Evolutionary conservation across 1,140 invertebrate genomes (phyloP), one percentile per base, ranked within the genome.

Genomic region (Solen grandis): DNA sequence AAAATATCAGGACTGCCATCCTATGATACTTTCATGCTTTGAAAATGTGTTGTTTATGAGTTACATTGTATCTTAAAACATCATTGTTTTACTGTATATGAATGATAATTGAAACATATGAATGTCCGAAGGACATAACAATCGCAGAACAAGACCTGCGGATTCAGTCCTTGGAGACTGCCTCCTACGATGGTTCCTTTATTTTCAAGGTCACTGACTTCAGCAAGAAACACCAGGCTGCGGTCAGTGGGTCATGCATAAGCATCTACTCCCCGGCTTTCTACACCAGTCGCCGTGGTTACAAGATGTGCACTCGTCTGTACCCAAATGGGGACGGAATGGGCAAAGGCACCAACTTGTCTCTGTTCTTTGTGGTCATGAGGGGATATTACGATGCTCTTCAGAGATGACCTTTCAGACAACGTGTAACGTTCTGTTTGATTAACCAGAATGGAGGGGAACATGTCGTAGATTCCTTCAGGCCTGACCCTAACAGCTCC

Each of bases 271-370:
- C 90, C 0, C 84, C 87, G 14, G 41, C 41, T 46, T 92, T 92
- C 75, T 92, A 88, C 77, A 91, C 91, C 10, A 82, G 83, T 0
- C 73, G 80, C 29, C 76, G 81, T 36, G 91, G 91, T n/a, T 98
- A 97, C 90, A 96, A 96, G 91, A 95, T 97, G 90, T 97, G 96
- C 90, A 94, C 95, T 0, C 93, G 96, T 19, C 92, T 97, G 13
- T 97, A 97, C 91, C 94, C 97, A 63, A 96, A 95, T 36, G 94
- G 94, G 0, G 94, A 95, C 86, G 94, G 96, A 1, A 90, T 91
- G 80, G 91, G 90, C 0, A 90, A 92, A 75, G 86, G 86, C 5
- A 84, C 90, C 0, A 88, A 91, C 74, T 69, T 92, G 5, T 91
- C 90, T 0, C 74, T 92, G n/a, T 92, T 92, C 74, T 91, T 92